Evolutionary conservation across 2,888 invertebrate species (phyloP), one percentile per base, ranked within the genome.

Genomic region (Amphipoea oculea): DNA sequence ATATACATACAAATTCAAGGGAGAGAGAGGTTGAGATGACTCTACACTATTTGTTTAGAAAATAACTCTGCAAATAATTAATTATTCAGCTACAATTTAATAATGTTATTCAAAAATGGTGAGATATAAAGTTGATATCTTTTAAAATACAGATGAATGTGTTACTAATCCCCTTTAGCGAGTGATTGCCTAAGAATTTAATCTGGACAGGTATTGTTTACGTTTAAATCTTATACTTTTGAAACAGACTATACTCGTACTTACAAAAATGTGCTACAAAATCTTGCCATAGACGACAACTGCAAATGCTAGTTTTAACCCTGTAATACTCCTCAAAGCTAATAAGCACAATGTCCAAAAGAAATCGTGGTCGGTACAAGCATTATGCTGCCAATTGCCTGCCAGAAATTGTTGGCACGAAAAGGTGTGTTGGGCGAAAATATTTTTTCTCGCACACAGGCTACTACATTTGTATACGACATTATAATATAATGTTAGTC

Each of bases 391-490:
- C 79, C 82, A 80, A 73, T 40, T 76, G 79, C 65, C 62, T 87
- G 90, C 90, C 90, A 90, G 90, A 72, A 90, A 92, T 91, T 92
- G 88, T 95, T 95, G 95, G 95, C 95, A 95, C 91, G 85, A 81
- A 76, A 82, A 81, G 84, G 86, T 85, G 86, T 86, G 88, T 79
- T 82, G 81, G 90, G 91, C 92, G 80, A 92, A 94, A 94, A 93
- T 94, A 93, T 88, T 91, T 89, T 90, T 90, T 89, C 79, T 82
- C 86, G 79, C 77, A 79, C 83, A 83, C 84, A 79, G 83, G 69
- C 80, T 81, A 75, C 63, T 79, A 75, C 80, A 70, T 65, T 78
- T 73, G 85, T 86, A 54, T 36, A 81, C 79, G 77, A 86, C 76
- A 86, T 4, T 60, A 60, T n/a, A 60, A 60, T 85, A 86, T 84